Evolutionary conservation across 2,113 vertebrate genomes (phyloP).

Genomic region (Glaucidium brasilianum): DNA sequence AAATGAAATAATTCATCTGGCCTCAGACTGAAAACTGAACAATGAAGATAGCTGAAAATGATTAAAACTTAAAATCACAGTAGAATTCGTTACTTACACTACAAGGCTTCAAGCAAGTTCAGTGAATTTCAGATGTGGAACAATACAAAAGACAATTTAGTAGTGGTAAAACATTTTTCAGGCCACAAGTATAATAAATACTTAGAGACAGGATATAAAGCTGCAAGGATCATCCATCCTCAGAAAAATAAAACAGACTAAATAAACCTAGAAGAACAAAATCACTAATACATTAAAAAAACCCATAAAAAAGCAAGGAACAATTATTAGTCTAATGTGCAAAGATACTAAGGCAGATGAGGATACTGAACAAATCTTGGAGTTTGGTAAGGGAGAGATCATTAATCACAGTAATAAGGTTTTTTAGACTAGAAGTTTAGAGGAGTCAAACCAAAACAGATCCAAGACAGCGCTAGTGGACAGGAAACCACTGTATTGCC

Average conservation of each 20-base stretch:
- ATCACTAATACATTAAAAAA: not conserved
- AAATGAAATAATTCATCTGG: not conserved
- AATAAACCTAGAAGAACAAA: not conserved
- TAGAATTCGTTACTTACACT: not conserved
- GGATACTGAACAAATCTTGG: not conserved
- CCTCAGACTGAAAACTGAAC: not conserved
- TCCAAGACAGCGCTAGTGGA: not conserved
- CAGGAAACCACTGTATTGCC: not conserved
- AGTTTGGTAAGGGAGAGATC: not conserved
- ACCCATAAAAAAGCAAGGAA: not conserved
- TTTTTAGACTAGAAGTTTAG: not conserved
- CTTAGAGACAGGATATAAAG: not conserved
- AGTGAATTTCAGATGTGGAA: not conserved
- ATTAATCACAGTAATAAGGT: not conserved
- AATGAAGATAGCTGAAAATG: not conserved
- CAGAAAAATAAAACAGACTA: not conserved
- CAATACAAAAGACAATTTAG: not conserved
- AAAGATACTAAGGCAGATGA: not conserved
- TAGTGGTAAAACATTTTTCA: not conserved
- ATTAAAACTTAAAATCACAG: not conserved
- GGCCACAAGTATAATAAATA: not conserved
- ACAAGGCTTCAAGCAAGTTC: not conserved
- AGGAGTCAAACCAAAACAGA: not conserved
- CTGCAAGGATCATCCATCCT: not conserved
- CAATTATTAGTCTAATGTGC: not conserved